phyloP scores from a whole-genome alignment of 1,140 invertebrate species.

The Sinonovacula constricta region DNA sequence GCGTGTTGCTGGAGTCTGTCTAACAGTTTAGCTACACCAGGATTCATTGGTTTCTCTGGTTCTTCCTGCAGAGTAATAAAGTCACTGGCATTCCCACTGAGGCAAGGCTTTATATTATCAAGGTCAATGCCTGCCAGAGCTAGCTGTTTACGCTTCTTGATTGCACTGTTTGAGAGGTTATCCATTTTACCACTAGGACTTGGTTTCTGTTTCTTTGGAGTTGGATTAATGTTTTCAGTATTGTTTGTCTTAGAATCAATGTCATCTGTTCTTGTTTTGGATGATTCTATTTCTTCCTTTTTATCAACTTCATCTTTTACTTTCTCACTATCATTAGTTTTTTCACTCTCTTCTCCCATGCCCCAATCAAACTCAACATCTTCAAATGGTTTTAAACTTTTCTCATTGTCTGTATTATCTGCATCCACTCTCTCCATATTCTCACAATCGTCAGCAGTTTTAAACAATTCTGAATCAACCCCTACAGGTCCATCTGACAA shows the following conservation, averaged over 20 bases:
- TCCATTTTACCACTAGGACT: not conserved
- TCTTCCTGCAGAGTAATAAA: constrained; percentile 51
- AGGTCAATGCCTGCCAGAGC: constrained; percentile 35
- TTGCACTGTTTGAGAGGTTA: constrained; percentile 39
- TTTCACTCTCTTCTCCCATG: constrained; percentile 2
- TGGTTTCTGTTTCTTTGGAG: not conserved
- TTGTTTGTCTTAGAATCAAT: too few relatives aligned
- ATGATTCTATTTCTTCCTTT: too few relatives aligned
- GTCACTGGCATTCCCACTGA: constrained; percentile 51
- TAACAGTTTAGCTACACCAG: constrained; percentile 53
- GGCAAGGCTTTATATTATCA: constrained; percentile 45
- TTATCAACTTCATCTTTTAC: constrained; percentile 4
- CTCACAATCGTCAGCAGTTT: too few relatives aligned
- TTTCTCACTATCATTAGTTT: not conserved
- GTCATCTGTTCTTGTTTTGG: too few relatives aligned
- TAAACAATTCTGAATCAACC: too few relatives aligned
- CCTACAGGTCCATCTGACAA: too few relatives aligned
- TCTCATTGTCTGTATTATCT: not conserved
- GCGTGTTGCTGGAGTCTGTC: constrained; percentile 57
- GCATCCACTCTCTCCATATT: too few relatives aligned
- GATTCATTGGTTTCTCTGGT: constrained; percentile 28
- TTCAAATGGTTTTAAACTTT: not conserved
- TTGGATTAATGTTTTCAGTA: constrained; percentile 37
- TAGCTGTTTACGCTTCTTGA: constrained; percentile 22
- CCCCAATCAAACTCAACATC: constrained; percentile 12